These are phyloP conservation scores for Aspidoscelis tigris DNA, from an alignment of 2,113 vertebrate species.

Conservation along the genomic window DNA sequence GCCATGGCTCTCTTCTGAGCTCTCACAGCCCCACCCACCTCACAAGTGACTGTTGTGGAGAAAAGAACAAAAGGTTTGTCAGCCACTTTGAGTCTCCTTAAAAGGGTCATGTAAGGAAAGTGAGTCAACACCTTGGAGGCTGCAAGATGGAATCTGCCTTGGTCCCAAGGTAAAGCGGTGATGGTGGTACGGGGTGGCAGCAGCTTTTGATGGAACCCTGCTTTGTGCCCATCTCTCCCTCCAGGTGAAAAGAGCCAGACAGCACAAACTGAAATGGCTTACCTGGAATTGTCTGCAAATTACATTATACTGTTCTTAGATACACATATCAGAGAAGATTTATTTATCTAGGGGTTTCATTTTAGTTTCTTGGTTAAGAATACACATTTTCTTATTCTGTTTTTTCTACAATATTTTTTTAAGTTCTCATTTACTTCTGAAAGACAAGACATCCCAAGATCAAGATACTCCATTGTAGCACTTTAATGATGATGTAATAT, in stretches of 20 bases:
- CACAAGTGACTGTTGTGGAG: too few species aligned
- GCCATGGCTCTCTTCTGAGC: too few species aligned
- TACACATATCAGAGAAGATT: background rate
- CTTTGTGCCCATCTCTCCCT: background rate
- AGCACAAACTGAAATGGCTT: background rate
- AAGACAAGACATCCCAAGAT: background rate
- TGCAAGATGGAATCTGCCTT: too few species aligned
- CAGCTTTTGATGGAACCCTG: too few species aligned
- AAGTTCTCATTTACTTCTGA: background rate
- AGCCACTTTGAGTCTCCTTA: too few species aligned
- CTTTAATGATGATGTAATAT: conserved; percentile 8
- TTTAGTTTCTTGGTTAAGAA: background rate
- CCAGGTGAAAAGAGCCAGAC: background rate
- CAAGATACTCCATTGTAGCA: background rate
- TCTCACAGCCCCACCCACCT: too few species aligned
- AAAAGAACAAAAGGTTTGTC: too few species aligned
- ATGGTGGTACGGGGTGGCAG: too few species aligned
- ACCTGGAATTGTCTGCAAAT: background rate
- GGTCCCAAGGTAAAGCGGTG: too few species aligned
- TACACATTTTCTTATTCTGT: background rate
- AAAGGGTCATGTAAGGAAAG: too few species aligned
- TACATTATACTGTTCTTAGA: background rate
- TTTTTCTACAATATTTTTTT: background rate
- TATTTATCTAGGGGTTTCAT: background rate
- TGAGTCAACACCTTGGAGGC: too few species aligned